These are phyloP conservation scores for Periplaneta americana DNA, from an alignment of 1,140 invertebrate genomes.

Conservation along the genomic window DNA sequence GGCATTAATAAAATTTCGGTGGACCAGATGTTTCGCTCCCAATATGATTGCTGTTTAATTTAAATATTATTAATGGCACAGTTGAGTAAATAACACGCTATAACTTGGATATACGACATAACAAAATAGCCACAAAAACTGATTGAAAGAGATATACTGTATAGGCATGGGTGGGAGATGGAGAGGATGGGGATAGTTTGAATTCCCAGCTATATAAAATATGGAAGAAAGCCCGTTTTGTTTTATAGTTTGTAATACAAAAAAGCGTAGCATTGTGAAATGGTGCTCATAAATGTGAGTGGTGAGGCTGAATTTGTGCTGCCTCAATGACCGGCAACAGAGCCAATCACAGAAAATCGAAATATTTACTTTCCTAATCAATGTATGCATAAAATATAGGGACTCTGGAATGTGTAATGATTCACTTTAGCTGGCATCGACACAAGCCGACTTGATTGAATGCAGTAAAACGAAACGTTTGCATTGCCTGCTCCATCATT, in stretches of 20 bases:
- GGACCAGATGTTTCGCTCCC: background rate
- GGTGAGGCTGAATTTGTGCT: background rate
- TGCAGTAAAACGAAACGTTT: too few relatives aligned
- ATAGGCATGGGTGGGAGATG: too few relatives aligned
- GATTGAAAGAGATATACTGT: too few relatives aligned
- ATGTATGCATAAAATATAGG: background rate
- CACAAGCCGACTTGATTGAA: too few relatives aligned
- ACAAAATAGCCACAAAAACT: background rate
- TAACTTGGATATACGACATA: background rate
- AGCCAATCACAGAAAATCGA: background rate
- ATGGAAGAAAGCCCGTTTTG: background rate
- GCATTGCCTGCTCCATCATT: too few relatives aligned
- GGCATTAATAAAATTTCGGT: background rate
- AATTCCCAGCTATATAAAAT: background rate
- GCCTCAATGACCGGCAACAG: background rate
- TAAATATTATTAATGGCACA: background rate
- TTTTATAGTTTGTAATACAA: background rate
- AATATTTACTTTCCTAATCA: background rate
- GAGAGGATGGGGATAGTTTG: background rate
- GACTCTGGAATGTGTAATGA: background rate
- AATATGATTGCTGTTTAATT: background rate
- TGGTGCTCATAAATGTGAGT: background rate
- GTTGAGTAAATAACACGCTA: background rate
- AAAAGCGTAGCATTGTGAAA: background rate
- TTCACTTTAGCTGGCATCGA: background rate